These are phyloP conservation scores for Marasmarcha lunaedactyla DNA, from an alignment of 2,888 invertebrate genomes.

Conservation along the genomic window DNA sequence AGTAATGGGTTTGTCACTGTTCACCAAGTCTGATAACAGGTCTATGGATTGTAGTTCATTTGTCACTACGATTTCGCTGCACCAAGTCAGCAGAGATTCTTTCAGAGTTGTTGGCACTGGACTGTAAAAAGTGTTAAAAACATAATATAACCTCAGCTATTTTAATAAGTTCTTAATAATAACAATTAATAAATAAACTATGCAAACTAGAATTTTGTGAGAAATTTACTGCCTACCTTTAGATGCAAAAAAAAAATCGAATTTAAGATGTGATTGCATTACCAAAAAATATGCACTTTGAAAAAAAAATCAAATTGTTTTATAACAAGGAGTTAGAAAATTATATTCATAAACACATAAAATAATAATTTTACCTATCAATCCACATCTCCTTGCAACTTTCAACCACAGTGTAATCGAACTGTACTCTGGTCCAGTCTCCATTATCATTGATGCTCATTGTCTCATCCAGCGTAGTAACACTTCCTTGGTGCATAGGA, in stretches of 20 bases:
- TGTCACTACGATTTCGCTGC: conserved; percentile 43
- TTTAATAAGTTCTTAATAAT: too few relatives aligned
- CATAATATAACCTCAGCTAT: background rate
- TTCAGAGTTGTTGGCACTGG: conserved; percentile 45
- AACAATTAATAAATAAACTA: background rate
- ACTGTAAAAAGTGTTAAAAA: conserved; percentile 29
- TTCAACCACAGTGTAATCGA: conserved; percentile 39
- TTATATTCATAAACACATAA: too few relatives aligned
- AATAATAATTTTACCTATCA: conserved; percentile 41
- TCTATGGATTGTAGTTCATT: conserved; percentile 48
- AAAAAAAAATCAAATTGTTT: too few relatives aligned
- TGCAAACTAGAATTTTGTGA: too few relatives aligned
- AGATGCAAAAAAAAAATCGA: too few relatives aligned
- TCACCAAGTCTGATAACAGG: conserved; percentile 41
- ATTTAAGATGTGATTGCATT: too few relatives aligned
- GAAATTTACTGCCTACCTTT: too few relatives aligned
- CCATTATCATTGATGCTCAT: conserved; percentile 53
- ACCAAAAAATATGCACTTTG: too few relatives aligned
- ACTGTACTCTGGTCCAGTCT: conserved; percentile 57
- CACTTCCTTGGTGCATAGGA: conserved; percentile 40
- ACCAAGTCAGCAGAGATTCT: conserved; percentile 51
- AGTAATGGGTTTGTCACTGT: conserved; percentile 49
- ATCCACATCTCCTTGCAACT: conserved; percentile 57
- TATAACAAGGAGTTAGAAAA: too few relatives aligned
- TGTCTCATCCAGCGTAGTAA: conserved; percentile 57